Conservation (phyloP, 2,888 invertebrate genomes). For the Spialia ferax region DNA sequence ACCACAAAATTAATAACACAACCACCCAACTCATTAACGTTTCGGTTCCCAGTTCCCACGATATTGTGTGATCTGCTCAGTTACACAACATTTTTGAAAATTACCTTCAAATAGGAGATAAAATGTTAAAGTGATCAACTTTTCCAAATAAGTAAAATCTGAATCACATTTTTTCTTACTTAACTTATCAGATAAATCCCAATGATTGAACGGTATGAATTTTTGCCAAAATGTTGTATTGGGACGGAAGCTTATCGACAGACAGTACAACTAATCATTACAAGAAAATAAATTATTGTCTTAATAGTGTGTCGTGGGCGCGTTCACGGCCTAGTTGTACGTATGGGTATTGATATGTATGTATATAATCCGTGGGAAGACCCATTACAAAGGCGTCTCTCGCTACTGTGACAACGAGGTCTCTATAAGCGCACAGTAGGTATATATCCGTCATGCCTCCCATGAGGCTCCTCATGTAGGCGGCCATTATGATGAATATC, state of each 20-base stretch:
- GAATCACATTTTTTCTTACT: neutral
- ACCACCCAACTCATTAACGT: too few species aligned
- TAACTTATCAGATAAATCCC: neutral
- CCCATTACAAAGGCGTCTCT: constrained; percentile 25
- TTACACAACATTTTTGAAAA: too few species aligned
- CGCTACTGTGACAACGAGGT: constrained; percentile 39
- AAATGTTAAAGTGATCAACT: too few species aligned
- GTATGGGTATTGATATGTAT: constrained; percentile 15
- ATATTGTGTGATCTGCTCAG: too few species aligned
- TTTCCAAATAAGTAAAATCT: neutral
- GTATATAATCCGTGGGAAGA: constrained; percentile 41
- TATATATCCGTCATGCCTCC: constrained; percentile 36
- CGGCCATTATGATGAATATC: constrained; percentile 28
- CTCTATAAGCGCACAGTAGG: constrained; percentile 31
- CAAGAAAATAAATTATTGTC: constrained; percentile 19
- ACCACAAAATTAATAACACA: too few species aligned
- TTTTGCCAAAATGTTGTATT: neutral
- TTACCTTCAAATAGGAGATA: too few species aligned
- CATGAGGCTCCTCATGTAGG: constrained; percentile 39
- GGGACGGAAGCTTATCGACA: too few species aligned
- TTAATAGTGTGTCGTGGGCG: constrained; percentile 40
- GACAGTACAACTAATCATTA: neutral
- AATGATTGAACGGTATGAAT: neutral
- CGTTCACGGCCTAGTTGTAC: constrained; percentile 38
- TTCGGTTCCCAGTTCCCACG: too few species aligned